Base-by-base conservation (phyloP, 2,113 vertebrate species). In the Perca schrenkii region DNA sequence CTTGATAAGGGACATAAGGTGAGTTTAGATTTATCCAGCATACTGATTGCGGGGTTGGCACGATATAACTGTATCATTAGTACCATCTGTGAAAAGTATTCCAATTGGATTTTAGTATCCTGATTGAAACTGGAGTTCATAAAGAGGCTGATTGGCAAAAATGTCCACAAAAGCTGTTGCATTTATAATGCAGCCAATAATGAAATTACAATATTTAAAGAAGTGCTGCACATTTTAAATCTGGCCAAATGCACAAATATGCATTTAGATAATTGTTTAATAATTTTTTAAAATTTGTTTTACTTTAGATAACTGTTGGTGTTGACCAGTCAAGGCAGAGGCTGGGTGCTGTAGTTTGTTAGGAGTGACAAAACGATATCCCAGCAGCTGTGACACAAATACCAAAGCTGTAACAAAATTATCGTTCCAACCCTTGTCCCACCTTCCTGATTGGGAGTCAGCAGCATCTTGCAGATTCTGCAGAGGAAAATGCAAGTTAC, bases 391-490 rank as follows among this genome's bases (percentile, higher is more conserved):
- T 57, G 13, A 58, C 21, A 17, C 47, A 40, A 57, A 53, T 1
- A 67, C 0, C 25, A 58, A 60, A 54, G 8, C 4, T 62, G 11
- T 34, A 22, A n/a, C 19, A 8, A 75, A 53, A 54, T 31, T 85
- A 93, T 93, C 92, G 88, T 93, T 86, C 89, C 91, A 93, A 93
- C 92, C 91, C 88, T 34, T 50, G n/a, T 86, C 54, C 74, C 62
- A 88, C 6, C 19, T 46, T 70, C 36, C 68, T 53, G 43, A 7
- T 16, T 49, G 84, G 78, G 77, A 85, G 40, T 87, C 78, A 82
- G 78, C 75, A 86, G 90, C 87, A 89, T 67, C 83, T 80, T 86
- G 76, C 87, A 89, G 71, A 75, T 80, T 90, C 70, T 85, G 79
- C 71, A 56, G 43, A 86, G 73, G 74, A 77, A 86, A 90, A 77